phyloP scores from a whole-genome alignment of 2,888 invertebrate species.

The Odontocerum albicorne region DNA sequence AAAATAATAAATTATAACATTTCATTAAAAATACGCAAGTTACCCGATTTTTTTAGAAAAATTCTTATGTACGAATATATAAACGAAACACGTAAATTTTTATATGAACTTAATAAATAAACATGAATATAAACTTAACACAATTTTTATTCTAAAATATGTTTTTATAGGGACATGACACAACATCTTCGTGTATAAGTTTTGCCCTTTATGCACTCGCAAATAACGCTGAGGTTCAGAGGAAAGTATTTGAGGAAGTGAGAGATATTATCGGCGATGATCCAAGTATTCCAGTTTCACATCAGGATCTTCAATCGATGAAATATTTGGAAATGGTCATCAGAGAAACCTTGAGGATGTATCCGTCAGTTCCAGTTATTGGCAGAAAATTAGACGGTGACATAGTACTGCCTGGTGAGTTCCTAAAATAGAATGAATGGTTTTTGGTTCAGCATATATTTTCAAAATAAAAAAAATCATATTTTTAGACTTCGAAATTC shows the following conservation, averaged over 20 bases:
- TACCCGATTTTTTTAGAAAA: too few relatives aligned
- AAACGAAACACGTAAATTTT: too few relatives aligned
- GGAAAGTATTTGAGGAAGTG: conserved; percentile 26
- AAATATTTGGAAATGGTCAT: conserved; percentile 39
- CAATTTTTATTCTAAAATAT: conserved; percentile 1
- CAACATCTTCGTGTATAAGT: conserved; percentile 49
- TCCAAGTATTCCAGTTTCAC: background rate
- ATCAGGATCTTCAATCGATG: conserved; percentile 35
- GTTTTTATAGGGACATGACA: conserved; percentile 49
- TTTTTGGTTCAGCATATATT: too few relatives aligned
- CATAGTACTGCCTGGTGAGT: conserved; percentile 33
- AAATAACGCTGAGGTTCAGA: conserved; percentile 47
- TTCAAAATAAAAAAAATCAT: too few relatives aligned
- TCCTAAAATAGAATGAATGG: too few relatives aligned
- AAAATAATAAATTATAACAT: too few relatives aligned
- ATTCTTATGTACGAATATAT: too few relatives aligned
- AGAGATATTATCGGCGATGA: conserved; percentile 18
- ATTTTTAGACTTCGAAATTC: too few relatives aligned
- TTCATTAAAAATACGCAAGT: too few relatives aligned
- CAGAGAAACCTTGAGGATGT: conserved; percentile 39
- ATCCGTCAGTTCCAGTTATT: conserved; percentile 39
- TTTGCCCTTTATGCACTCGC: conserved; percentile 50
- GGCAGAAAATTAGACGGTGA: conserved; percentile 38
- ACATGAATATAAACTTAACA: too few relatives aligned
- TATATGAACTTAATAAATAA: too few relatives aligned